These are phyloP conservation scores for Athalia circularis DNA, from an alignment of 2,888 invertebrate species.

Conservation along the genomic window DNA sequence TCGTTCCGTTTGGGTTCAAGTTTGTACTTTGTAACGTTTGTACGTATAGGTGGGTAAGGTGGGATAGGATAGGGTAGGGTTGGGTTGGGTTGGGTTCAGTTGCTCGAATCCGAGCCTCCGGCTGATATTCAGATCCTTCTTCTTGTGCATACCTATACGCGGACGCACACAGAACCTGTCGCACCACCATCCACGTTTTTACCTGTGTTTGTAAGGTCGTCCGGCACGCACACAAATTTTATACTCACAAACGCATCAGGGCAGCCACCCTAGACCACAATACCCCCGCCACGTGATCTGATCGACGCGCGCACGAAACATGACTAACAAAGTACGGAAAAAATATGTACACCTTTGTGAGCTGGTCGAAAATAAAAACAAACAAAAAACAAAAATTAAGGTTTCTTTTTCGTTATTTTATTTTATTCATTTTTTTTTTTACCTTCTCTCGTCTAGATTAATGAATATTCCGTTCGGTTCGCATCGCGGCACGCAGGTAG, in stretches of 20 bases:
- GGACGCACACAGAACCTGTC: constrained; percentile 6
- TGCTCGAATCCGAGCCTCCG: constrained; percentile 38
- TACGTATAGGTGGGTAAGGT: neutral
- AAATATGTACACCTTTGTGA: no score
- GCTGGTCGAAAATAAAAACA: no score
- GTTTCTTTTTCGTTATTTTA: no score
- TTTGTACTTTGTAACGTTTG: neutral
- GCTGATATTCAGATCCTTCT: constrained; percentile 40
- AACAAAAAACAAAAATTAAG: no score
- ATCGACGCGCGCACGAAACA: constrained; percentile 43
- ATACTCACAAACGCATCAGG: constrained; percentile 58
- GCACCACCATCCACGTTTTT: neutral
- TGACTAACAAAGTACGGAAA: neutral
- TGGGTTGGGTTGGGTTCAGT: constrained; percentile 36
- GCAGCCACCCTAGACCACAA: constrained; percentile 58
- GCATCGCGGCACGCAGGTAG: no score
- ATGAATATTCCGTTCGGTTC: no score
- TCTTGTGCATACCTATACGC: constrained; percentile 2
- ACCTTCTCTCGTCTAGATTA: no score
- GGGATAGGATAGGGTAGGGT: neutral
- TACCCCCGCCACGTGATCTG: constrained; percentile 50
- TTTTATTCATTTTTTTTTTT: no score
- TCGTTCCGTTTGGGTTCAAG: neutral
- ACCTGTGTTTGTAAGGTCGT: constrained; percentile 61
- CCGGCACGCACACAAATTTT: constrained; percentile 34